Evolutionary conservation across 2,797 vertebrate species (phyloP), one percentile per base, ranked within the genome.

Genomic region (Gobionotothen gibberifrons): DNA sequence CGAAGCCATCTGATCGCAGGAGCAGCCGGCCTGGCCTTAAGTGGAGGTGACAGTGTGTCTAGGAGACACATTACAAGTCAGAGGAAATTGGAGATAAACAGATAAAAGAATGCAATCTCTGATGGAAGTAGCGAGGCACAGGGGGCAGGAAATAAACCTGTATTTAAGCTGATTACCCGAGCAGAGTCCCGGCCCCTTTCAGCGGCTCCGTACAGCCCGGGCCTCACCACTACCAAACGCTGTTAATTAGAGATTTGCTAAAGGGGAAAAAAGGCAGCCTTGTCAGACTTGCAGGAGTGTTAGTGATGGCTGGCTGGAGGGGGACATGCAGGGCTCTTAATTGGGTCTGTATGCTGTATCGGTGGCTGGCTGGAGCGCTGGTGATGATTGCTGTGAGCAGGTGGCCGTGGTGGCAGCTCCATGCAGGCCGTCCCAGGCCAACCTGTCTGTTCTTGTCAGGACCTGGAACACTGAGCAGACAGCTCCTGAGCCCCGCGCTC

Each of bases 131-230:
- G 84, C 64, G 58, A 92, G 93, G 91, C 78, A 75, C 88, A 67
- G 67, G 89, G 92, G 94, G 90, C 94, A 96, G 95, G 95, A 96
- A 96, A 95, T 87, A 89, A 94, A 93, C 90, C 63, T 93, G 94
- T 93, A 93, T 94, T 93, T 95, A 95, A 96, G 94, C 94, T 94
- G 94, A 95, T 96, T 96, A 95, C 91, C 91, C 91, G 15, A 91
- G 90, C 85, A 78, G 89, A 93, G 93, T 83, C 92, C 87, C 86
- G 78, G 85, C 90, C 92, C 92, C 93, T 94, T 92, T 93, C 93
- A 94, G 92, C 94, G 92, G 85, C 75, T 89, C 91, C 52, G 69
- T 72, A 81, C 76, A 74, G 85, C 69, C 89, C 60, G 36, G 40
- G 87, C 79, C 79, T 87, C 86, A 76, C 83, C 78, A 21, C 86